Evolutionary conservation across 2,113 vertebrate species (phyloP).

Genomic region (Otocyon megalotis): DNA sequence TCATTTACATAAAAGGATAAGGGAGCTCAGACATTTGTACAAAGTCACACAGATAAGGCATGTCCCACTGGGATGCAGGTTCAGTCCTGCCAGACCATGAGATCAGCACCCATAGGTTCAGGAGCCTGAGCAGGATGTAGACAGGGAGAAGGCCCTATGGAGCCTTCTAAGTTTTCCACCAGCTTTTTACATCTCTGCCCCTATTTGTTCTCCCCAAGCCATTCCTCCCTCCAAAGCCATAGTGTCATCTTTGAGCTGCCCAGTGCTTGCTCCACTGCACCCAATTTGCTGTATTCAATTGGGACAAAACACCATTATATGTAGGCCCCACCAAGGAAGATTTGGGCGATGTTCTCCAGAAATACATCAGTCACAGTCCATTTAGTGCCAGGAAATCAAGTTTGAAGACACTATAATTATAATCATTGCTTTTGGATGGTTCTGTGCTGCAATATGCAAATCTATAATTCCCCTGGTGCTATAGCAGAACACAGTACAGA

Average conservation of each 20-base stretch:
- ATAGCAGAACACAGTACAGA: background rate
- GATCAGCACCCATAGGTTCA: accelerated
- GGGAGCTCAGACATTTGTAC: background rate
- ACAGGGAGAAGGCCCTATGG: accelerated
- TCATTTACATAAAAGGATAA: background rate
- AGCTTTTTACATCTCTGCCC: accelerated
- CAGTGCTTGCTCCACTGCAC: background rate
- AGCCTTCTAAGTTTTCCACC: accelerated
- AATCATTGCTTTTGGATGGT: constrained; percentile 31
- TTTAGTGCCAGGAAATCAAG: constrained; percentile 53
- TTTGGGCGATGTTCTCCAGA: background rate
- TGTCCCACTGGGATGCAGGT: accelerated
- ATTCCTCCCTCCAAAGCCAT: background rate
- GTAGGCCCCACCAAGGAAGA: background rate
- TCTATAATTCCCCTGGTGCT: background rate
- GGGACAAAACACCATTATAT: constrained; percentile 49
- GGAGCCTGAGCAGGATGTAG: background rate
- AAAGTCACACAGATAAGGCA: accelerated
- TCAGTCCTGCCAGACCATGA: accelerated
- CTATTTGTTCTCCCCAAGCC: background rate
- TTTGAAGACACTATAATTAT: constrained; percentile 63
- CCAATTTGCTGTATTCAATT: constrained; percentile 34
- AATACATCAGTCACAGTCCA: constrained; percentile 67
- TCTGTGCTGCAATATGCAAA: constrained; percentile 10
- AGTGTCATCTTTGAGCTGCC: background rate